Percentiles rank a stretch among this genome's conserved stretches.
phyloP scores from a whole-genome alignment of 2,888 invertebrate species.

The Drosophila glabriapex region DNA sequence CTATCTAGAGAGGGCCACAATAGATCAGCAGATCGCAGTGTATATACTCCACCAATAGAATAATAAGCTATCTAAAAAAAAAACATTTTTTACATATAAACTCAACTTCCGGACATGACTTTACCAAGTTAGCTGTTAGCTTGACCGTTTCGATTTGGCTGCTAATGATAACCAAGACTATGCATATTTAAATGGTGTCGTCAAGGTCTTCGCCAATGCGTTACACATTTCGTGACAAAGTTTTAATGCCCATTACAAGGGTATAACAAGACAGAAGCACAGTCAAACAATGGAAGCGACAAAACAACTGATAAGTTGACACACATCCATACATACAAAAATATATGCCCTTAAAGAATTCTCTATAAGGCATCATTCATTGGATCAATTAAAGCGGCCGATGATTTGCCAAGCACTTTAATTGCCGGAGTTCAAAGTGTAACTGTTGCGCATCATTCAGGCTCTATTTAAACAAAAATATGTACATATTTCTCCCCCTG shows the following conservation, averaged over 20 bases:
- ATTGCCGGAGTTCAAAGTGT: conserved; percentile 73
- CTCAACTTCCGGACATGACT: background rate
- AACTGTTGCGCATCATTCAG: conserved; percentile 52
- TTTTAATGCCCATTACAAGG: conserved; percentile 8
- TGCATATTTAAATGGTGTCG: background rate
- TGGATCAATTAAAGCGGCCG: conserved; percentile 43
- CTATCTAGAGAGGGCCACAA: background rate
- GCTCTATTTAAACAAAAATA: background rate
- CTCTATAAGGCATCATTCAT: conserved; percentile 5
- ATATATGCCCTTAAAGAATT: conserved; percentile 11
- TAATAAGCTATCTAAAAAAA: background rate
- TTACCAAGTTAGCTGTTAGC: background rate
- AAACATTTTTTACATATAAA: background rate
- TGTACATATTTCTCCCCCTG: background rate
- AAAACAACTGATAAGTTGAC: conserved; percentile 9
- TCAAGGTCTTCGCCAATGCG: background rate
- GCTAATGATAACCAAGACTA: background rate
- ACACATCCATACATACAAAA: background rate
- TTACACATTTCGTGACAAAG: conserved; percentile 7
- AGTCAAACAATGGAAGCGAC: conserved; percentile 25
- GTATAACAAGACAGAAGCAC: conserved; percentile 18
- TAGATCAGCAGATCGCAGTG: background rate
- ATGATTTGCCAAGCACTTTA: conserved; percentile 52
- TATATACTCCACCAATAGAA: background rate
- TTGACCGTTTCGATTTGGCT: background rate